Base-by-base conservation (phyloP, 1,140 invertebrate genomes). In the Drosophila pseudoananassae region DNA sequence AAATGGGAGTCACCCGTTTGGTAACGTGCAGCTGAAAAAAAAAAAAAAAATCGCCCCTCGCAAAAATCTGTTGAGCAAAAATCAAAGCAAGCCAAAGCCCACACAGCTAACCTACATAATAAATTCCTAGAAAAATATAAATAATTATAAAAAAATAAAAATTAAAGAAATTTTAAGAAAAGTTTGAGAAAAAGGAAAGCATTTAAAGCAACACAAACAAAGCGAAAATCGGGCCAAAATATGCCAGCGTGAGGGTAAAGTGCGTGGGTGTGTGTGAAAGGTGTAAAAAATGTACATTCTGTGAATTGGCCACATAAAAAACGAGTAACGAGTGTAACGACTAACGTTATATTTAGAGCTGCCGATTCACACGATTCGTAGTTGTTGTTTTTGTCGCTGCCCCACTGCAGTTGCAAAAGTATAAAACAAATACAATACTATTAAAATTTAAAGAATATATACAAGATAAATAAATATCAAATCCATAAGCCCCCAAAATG, bases 221-320 rank as follows among this genome's bases (percentile, higher is more conserved):
- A 15, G 76, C 61, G 29, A 60, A 70, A 76, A 69, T 69, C 66
- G 66, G 51, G 63, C 63, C 43, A 69, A 56, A 69, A 69, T 69
- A 52, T 79, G 76, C 61, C 57, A 63, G 71, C 58, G 71, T 74
- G 76, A 49, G 64, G 71, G 76, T 78, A 73, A 75, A 69, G 70
- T 79, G 76, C 76, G 76, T 79, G 76, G 61, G 76, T 79, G 81
- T 80, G 81, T 85, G 81, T 85, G 77, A 77, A 85, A 85, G 81
- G 81, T 85, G 81, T 85, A 85, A 85, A 85, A 84, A 85, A 84
- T 81, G 68, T 85, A 84, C 73, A 84, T 84, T 83, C 82, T 83
- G 79, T 83, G 79, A 84, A 84, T 84, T 84, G 80, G 80, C 80
- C 66, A 80, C 57, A 85, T 80, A 85, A 73, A 84, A 78, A 76